Evolutionary conservation across 2,888 invertebrate species (phyloP), one percentile per base, ranked within the genome.

Genomic region (Phoenoteleia sp.): DNA sequence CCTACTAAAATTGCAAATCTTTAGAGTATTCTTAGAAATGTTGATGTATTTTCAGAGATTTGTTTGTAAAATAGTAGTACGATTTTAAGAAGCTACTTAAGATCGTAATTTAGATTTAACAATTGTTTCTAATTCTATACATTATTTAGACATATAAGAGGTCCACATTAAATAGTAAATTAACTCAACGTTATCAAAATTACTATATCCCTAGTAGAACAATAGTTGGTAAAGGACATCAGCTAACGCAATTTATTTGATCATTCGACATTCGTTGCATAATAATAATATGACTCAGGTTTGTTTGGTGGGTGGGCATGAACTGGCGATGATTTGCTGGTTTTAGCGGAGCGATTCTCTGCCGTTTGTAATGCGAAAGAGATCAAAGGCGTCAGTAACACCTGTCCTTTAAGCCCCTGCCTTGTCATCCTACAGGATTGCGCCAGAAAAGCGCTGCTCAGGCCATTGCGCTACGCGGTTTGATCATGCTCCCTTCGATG

Each of bases 361-460:
- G 87, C 87, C 88, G 90, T 90, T 89, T 92, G 92, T 93, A 92
- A 92, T 90, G 89, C 89, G 90, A 90, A 91, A 91, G 92, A 93
- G 93, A 93, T 93, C 93, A 93, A 93, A 93, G 93, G 93, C 93
- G 93, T 93, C 93, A 93, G 92, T 92, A 93, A 93, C 93, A 93
- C 93, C 93, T 93, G 93, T 93, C 93, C 92, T 92, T 91, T 90
- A 92, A 92, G 89, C 90, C 91, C 90, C 90, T 82, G 90, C 91
- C 92, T 91, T 92, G 93, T 93, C 92, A 93, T 93, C 92, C 90
- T 88, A 88, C 88, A 89, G 91, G 89, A 92, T 92, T 92, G 90
- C 90, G 91, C 91, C 91, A 91, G 90, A 89, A 91, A 91, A 89
- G 89, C 81, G 56, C 58, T 71, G 71, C 85, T 85, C 84, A 74